phyloP scores from a whole-genome alignment of 2,113 vertebrate species.

The Mola mola region DNA sequence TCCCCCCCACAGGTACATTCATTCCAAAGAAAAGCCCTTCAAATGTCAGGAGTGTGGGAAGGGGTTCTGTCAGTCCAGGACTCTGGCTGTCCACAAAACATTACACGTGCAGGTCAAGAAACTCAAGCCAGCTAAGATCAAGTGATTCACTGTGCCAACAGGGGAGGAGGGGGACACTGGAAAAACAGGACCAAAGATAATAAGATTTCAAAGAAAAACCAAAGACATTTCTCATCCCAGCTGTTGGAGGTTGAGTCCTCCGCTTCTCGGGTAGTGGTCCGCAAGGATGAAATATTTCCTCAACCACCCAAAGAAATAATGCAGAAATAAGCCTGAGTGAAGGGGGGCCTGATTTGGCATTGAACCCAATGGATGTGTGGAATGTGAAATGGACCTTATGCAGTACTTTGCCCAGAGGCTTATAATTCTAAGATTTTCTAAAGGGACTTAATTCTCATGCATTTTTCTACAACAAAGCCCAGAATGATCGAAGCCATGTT shows the following conservation, averaged over 20 bases:
- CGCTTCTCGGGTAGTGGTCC: slow-evolving; percentile 28
- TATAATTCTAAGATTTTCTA: slow-evolving; percentile 37
- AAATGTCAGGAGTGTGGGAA: slow-evolving; percentile 99
- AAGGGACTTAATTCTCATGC: slow-evolving; percentile 33
- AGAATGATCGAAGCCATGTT: slow-evolving; percentile 59
- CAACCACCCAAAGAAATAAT: slow-evolving; percentile 24
- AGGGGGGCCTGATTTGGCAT: too few species aligned
- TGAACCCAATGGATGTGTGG: too few species aligned
- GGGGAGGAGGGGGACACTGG: slow-evolving; percentile 71
- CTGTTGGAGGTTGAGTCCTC: slow-evolving; percentile 7
- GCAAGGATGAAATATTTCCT: slow-evolving; percentile 47
- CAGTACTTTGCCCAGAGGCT: slow-evolving; percentile 20
- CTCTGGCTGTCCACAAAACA: slow-evolving; percentile 99
- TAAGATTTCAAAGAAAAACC: slow-evolving; percentile 44
- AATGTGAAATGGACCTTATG: too few species aligned
- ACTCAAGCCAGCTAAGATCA: slow-evolving; percentile 95
- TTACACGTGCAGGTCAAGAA: slow-evolving; percentile 99
- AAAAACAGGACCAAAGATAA: slow-evolving; percentile 53
- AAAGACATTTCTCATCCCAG: slow-evolving; percentile 57
- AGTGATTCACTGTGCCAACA: slow-evolving; percentile 75
- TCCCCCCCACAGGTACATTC: slow-evolving; percentile 92
- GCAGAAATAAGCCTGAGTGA: slow-evolving; percentile 11
- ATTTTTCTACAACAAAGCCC: slow-evolving; percentile 22
- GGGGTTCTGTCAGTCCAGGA: slow-evolving; percentile 99
- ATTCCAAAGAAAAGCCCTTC: slow-evolving; percentile 99